Conservation (phyloP, 2,888 invertebrate genomes). For the Drosophila heteroneura region DNA sequence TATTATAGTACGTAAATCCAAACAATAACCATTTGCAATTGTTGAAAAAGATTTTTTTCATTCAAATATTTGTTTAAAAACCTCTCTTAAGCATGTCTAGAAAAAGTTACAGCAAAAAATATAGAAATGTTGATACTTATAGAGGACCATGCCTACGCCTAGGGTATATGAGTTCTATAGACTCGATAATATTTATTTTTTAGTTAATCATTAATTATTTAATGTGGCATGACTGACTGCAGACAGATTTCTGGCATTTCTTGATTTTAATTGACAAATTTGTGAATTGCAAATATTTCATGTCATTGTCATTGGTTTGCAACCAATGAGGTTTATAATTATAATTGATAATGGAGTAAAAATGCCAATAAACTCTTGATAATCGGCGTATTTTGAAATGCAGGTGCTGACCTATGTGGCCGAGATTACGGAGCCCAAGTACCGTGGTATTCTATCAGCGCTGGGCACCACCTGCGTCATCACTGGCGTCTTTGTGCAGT, state of each 20-base stretch:
- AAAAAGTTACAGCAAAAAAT: neutral
- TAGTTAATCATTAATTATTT: neutral
- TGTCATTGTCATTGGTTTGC: constrained; percentile 18
- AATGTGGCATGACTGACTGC: neutral
- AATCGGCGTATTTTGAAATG: constrained; percentile 22
- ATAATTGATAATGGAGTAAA: constrained; percentile 7
- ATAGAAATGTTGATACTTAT: neutral
- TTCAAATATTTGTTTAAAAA: neutral
- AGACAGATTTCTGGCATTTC: neutral
- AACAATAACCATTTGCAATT: neutral
- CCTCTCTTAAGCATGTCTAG: too few species aligned
- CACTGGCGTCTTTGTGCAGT: constrained; percentile 91
- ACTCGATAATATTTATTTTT: neutral
- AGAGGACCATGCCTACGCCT: neutral
- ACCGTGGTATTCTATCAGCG: constrained; percentile 89
- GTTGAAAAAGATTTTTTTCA: neutral
- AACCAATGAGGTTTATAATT: constrained; percentile 20
- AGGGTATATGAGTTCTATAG: neutral
- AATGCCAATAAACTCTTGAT: neutral
- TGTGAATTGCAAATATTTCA: neutral
- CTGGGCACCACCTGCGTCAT: constrained; percentile 92
- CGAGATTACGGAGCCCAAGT: constrained; percentile 92
- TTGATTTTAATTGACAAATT: neutral
- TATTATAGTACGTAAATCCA: neutral
- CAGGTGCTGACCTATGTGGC: constrained; percentile 93